phyloP scores from a whole-genome alignment of 2,797 vertebrate genomes.

The Rhadinocentrus ornatus region DNA sequence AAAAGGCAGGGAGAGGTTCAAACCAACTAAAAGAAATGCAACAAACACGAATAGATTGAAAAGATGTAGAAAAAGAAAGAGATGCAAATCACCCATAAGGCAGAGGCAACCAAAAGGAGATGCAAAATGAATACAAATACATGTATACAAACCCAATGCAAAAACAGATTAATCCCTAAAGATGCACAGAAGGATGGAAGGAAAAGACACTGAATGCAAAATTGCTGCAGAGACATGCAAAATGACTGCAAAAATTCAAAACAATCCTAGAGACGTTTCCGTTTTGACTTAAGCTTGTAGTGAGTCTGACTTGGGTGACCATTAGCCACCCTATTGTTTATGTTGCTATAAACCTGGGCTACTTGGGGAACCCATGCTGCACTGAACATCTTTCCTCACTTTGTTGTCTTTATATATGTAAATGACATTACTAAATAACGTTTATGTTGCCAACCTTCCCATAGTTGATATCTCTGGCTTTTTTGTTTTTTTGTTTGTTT shows the following conservation, averaged over 20 bases:
- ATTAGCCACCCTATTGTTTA: background rate
- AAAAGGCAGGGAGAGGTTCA: background rate
- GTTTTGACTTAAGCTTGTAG: background rate
- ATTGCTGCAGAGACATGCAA: constrained; percentile 1
- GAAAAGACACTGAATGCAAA: background rate
- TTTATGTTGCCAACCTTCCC: background rate
- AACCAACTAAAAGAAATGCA: background rate
- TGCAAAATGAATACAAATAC: constrained; percentile 19
- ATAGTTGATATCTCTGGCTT: background rate
- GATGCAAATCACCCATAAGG: constrained; percentile 7
- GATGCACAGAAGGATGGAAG: background rate
- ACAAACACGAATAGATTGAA: constrained; percentile 9
- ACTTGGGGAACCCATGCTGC: background rate
- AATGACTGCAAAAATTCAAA: background rate
- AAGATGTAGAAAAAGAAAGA: constrained; percentile 4
- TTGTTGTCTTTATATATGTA: background rate
- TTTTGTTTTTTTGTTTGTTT: background rate
- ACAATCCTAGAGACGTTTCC: background rate
- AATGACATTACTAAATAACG: background rate
- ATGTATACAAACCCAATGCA: background rate
- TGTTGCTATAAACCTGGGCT: background rate
- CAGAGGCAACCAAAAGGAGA: background rate
- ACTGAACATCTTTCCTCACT: background rate
- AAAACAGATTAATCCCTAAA: background rate
- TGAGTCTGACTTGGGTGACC: background rate